A percentile compares a stretch with the other conserved stretches of the same genome.
Conservation (phyloP, 2,888 invertebrate species). For the Sussaba pulchella region DNA sequence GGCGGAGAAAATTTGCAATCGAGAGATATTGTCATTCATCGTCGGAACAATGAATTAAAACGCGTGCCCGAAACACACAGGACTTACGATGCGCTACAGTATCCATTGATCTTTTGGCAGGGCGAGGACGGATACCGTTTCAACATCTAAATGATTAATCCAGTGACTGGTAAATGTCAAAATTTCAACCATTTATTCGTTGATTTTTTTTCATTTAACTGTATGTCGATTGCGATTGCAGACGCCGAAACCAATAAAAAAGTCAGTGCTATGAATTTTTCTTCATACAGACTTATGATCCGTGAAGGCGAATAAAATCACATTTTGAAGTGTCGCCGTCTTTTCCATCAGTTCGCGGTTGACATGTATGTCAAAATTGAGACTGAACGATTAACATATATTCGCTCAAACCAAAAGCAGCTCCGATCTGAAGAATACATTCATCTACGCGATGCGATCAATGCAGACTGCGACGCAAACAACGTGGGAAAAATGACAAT, state of each 20-base stretch:
- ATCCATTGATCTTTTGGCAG: constrained; percentile 2
- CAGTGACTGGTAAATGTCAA: too few relatives aligned
- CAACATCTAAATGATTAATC: too few relatives aligned
- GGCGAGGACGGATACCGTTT: constrained; percentile 14
- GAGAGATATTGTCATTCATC: constrained; percentile 70
- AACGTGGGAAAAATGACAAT: not conserved
- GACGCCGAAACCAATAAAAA: not conserved
- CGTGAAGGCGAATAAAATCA: too few relatives aligned
- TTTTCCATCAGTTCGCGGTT: constrained; percentile 70
- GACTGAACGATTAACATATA: constrained; percentile 61
- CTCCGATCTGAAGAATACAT: constrained; percentile 78
- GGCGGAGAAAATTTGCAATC: constrained; percentile 71
- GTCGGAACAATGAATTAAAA: constrained; percentile 70
- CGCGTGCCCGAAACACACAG: constrained; percentile 16
- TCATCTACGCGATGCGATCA: constrained; percentile 71
- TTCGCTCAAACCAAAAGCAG: constrained; percentile 66
- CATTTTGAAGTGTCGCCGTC: too few relatives aligned
- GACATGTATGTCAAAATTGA: constrained; percentile 82
- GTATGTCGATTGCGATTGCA: not conserved
- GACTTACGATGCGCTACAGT: not conserved
- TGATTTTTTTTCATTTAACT: too few relatives aligned
- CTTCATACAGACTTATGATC: too few relatives aligned
- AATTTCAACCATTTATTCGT: too few relatives aligned
- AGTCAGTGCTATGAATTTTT: too few relatives aligned
- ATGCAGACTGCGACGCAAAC: not conserved